phyloP scores from a whole-genome alignment of 1,140 invertebrate genomes.

The Gonioctena quinquepunctata region DNA sequence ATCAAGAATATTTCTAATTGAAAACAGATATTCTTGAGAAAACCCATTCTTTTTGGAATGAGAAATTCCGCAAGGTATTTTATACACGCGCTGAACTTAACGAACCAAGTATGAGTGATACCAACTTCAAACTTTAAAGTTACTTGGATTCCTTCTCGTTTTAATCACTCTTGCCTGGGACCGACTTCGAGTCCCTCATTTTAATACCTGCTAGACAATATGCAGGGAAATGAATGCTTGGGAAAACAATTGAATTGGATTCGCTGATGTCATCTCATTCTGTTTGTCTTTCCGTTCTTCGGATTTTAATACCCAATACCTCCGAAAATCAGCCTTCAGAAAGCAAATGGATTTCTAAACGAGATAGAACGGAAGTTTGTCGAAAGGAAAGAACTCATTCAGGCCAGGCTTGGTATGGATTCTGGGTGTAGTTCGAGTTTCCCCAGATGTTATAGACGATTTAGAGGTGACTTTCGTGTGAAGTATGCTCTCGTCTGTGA shows the following conservation, averaged over 20 bases:
- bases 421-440: no score
- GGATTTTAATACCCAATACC: conserved; percentile 22
- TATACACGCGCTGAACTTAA: no score
- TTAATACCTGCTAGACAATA: conserved; percentile 24
- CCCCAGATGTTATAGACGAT: no score
- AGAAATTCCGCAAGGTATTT: no score
- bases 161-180: conserved; percentile 13
- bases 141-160: conserved; percentile 17
- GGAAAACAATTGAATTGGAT: conserved; percentile 20
- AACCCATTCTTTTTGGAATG: no score
- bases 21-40: no score
- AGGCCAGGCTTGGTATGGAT: not conserved
- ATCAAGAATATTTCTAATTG: no score
- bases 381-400: not conserved
- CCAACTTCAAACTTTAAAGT: not conserved
- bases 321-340: not conserved
- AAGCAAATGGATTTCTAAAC: not conserved
- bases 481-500: no score
- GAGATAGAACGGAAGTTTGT: not conserved
- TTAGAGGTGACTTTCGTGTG: no score
- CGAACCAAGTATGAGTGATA: no score
- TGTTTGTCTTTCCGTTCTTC: conserved; percentile 24
- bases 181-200: conserved; percentile 9
- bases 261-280: conserved; percentile 21
- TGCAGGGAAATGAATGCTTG: conserved; percentile 22